A percentile compares a stretch with the other conserved stretches of the same genome.
phyloP scores from a whole-genome alignment of 2,797 vertebrate genomes.

The Sternarchorhynchus goeldii region DNA sequence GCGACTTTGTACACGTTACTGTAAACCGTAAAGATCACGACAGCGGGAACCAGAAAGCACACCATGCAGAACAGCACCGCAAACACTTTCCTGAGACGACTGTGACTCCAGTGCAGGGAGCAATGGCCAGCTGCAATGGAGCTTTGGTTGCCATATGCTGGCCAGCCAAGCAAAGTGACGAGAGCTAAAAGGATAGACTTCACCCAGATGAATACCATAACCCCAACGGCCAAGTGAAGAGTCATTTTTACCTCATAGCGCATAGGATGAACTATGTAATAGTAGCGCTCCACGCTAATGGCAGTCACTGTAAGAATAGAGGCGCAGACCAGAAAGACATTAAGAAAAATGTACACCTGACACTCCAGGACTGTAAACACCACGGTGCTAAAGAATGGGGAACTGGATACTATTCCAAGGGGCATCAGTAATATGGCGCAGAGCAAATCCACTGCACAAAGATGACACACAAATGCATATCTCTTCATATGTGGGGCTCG shows the following conservation, averaged over 20 bases:
- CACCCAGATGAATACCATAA: constrained; percentile 84
- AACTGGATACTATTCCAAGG: constrained; percentile 84
- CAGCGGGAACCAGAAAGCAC: constrained; percentile 85
- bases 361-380: constrained; percentile 83
- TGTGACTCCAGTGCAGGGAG: constrained; percentile 82
- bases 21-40: constrained; percentile 87
- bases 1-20: constrained; percentile 90
- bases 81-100: constrained; percentile 78
- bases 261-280: constrained; percentile 92
- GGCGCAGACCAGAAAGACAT: constrained; percentile 84
- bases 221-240: constrained; percentile 77
- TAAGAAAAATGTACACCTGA: constrained; percentile 84
- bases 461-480: constrained; percentile 89
- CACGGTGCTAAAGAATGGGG: constrained; percentile 79
- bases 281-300: constrained; percentile 91
- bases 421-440: constrained; percentile 91
- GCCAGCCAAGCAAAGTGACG: constrained; percentile 83
- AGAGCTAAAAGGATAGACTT: constrained; percentile 80
- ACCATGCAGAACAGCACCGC: constrained; percentile 80
- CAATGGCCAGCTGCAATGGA: constrained; percentile 81
- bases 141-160: constrained; percentile 69
- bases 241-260: constrained; percentile 89
- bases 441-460: constrained; percentile 89
- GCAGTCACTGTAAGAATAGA: constrained; percentile 89
- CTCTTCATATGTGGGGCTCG: constrained; percentile 87